Base-by-base conservation (phyloP, 1,140 invertebrate species). In the Temnothorax nylanderi region DNA sequence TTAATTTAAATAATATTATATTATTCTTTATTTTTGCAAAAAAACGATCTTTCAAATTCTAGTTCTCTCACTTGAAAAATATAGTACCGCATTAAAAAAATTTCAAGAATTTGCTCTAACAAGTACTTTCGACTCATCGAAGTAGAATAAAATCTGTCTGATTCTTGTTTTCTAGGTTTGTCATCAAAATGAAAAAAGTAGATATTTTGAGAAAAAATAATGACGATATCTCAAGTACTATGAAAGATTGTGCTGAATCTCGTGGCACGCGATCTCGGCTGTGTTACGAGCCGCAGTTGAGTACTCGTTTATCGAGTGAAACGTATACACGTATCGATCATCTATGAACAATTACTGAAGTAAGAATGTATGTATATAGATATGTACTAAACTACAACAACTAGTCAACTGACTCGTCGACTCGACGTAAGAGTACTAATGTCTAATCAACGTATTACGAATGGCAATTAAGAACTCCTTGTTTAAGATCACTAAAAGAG, bases 381-480 rank as follows among this genome's bases (percentile, higher is more conserved):
- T 81, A 67, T 72, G 34, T 85, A 81, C 90, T 91, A 91, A 85
- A 87, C 90, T 91, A 91, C 90, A 75, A 91, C 90, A 91, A 90
- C 90, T 91, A 91, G 72, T 84, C 88, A 89, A 88, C 72, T 89
- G 88, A 76, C 88, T 92, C 34, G 76, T 90, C 56, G 75, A 65
- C 74, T 85, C 89, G 86, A 88, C 86, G 76, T 71, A 76, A 80
- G 75, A 76, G 44, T 85, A 87, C 88, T 88, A 90, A 84, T 60
- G n/a, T 86, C 90, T 92, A 85, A 74, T 72, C 93, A 93, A 93
- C 87, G 60, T 89, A 89, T 93, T 93, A 90, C 87, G 85, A 67
- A 93, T 90, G 89, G 82, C 76, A 85, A 84, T 78, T 82, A 91
- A 89, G n/a, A 78, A 84, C 76, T 82, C 32, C 37, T 76, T 62